Base-by-base conservation (phyloP, 2,888 invertebrate genomes). In the Dolichopus griseipennis region DNA sequence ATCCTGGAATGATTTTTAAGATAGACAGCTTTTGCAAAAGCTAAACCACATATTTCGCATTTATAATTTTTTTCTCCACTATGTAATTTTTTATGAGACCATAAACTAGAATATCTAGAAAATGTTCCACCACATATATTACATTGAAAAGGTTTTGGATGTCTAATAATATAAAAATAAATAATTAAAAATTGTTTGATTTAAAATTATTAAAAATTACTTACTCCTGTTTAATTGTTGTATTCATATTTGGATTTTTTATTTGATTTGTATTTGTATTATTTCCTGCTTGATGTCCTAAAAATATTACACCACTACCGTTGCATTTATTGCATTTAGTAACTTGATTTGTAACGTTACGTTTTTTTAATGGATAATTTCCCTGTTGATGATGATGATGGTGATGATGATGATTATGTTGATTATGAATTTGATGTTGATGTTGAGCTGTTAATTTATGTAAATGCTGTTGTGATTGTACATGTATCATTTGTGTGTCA, bases 281-380 rank as follows among this genome's bases (percentile, higher is more conserved):
- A 67, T 33, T 68, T 68, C 20, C 61, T 12, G 5, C 62, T 68
- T 34, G 74, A 12, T 74, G 73, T 1, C 79, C 80, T 62, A 81
- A 77, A 61, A 78, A 75, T 73, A 93, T 92, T 67, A 93, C 91
- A 65, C 93, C 93, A 4, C 92, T 91, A 37, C 93, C 93, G 78
- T 93, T 93, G 78, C 93, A 93, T 79, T 93, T 93, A 74, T 92
- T 91, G 78, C 93, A 93, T 78, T 93, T 93, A 27, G 92, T 91
- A 66, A 93, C 91, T 65, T 90, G 89, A 67, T 79, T 79, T 22
- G 92, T 90, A 70, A 92, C 84, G 73, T 90, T 92, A 81, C 92
- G 87, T 78, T 91, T 88, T 80, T 92, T 92, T 43, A 92, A 92
- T 69, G 92, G 91, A 84, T 92, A 91, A 73, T 86, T 86, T 5